These are phyloP conservation scores for Ciconia nigra DNA, from an alignment of 2,797 vertebrate species.

Conservation along the genomic window DNA sequence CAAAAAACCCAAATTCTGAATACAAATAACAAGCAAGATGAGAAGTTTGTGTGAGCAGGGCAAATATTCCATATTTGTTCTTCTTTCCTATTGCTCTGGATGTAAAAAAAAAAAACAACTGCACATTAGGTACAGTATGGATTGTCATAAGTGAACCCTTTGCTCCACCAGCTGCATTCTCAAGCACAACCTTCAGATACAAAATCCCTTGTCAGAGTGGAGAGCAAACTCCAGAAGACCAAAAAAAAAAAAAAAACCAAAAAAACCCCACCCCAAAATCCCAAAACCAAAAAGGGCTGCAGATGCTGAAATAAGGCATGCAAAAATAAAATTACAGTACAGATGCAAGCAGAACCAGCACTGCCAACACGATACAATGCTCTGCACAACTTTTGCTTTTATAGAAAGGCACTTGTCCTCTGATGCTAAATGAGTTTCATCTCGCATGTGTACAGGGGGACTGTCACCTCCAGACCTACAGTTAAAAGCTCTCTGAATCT, in stretches of 20 bases:
- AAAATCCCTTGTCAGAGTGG: not conserved
- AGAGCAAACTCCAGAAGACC: not conserved
- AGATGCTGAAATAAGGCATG: not conserved
- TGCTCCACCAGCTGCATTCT: not conserved
- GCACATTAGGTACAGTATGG: not conserved
- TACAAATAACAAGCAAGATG: not conserved
- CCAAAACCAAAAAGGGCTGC: not conserved
- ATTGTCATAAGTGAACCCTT: not conserved
- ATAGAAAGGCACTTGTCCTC: not conserved
- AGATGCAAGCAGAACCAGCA: not conserved
- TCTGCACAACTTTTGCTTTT: not conserved
- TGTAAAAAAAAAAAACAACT: not conserved
- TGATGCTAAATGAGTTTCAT: not conserved
- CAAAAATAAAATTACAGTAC: not conserved
- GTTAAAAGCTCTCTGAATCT: not conserved
- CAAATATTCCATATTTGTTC: not conserved
- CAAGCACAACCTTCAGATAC: not conserved
- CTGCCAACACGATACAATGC: accelerated
- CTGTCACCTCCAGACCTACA: not conserved
- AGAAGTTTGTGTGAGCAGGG: not conserved
- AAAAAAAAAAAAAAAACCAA: not conserved
- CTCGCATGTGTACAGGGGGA: not conserved
- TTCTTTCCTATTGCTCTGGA: not conserved
- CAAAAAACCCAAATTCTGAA: not conserved
- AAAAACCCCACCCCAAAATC: no score